Base-by-base conservation (phyloP, 2,113 vertebrate genomes). In the Terrapene triunguis region DNA sequence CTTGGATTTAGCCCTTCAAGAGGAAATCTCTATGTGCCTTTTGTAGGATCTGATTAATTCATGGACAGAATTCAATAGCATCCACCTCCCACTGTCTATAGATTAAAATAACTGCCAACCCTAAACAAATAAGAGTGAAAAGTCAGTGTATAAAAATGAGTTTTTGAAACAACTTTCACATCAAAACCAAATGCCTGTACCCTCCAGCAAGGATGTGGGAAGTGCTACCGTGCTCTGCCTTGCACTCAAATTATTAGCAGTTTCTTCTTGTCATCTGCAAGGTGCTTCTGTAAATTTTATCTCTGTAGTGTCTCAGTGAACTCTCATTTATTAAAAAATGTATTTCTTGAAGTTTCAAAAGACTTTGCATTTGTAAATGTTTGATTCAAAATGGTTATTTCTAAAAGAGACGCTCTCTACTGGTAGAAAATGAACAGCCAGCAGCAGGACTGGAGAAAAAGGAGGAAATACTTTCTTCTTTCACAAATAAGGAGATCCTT, bases 21-120 rank as follows among this genome's bases (percentile, higher is more conserved):
- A 89, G 53, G 21, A 86, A 95, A 82, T 2, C 42, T 14, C 42
- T 78, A 78, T 29, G 24, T 47, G 11, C 42, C 12, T 78, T 47
- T 44, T 44, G 25, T 38, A 78, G 42, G 74, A 47, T 44, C 42
- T 78, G 74, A 47, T 78, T 25, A 47, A 82, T 57, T 82, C 1
- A 10, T 83, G 82, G 83, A 53, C 0, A 91, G 54, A 55, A 16
- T 0, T 84, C 79, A 42, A 0, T 1, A 3, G 22, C 48, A 57
- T 48, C 10, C 12, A 47, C 35, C 44, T 38, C 19, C 38, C 69
- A 54, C 4, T 44, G 13, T 82, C 47, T 84, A 51, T 24, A 54
- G 48, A 93, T 90, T 7, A 11, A 90, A 76, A 35, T 69, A 32
- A 27, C 47, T 80, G 82, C 51, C 82, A 85, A 96, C 74, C 21